These are phyloP conservation scores for Pinctada fucata DNA, from an alignment of 2,888 invertebrate genomes.

Conservation along the genomic window DNA sequence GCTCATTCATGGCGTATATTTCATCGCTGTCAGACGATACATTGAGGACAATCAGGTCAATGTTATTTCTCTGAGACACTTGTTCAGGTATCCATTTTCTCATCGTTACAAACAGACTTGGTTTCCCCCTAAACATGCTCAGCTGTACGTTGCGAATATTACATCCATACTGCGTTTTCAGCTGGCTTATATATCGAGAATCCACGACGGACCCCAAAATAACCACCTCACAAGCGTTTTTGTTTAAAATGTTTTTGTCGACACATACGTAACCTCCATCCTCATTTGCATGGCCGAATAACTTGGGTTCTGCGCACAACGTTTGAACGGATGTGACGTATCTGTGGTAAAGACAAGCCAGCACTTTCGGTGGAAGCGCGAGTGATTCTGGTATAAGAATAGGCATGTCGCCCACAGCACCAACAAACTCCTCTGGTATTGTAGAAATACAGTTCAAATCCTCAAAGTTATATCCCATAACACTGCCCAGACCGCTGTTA, in stretches of 20 bases:
- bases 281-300: neutral
- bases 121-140: neutral
- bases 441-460: neutral
- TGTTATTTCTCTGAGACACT: neutral
- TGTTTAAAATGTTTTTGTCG: neutral
- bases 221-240: neutral
- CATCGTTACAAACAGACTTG: neutral
- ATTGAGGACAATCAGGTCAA: neutral
- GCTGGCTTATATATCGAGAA: neutral
- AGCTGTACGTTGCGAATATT: neutral
- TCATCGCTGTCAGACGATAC: neutral
- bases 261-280: neutral
- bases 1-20: neutral
- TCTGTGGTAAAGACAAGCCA: neutral
- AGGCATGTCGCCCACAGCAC: neutral
- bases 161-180: neutral
- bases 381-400: neutral
- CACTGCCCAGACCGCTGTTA: neutral
- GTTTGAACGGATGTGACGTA: neutral
- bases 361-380: neutral
- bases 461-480: neutral
- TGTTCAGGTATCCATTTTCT: neutral
- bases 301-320: neutral
- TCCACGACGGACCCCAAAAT: neutral
- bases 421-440: neutral